Evolutionary conservation across 2,113 vertebrate genomes (phyloP).

Genomic region (Gnathonemus longibarbis): DNA sequence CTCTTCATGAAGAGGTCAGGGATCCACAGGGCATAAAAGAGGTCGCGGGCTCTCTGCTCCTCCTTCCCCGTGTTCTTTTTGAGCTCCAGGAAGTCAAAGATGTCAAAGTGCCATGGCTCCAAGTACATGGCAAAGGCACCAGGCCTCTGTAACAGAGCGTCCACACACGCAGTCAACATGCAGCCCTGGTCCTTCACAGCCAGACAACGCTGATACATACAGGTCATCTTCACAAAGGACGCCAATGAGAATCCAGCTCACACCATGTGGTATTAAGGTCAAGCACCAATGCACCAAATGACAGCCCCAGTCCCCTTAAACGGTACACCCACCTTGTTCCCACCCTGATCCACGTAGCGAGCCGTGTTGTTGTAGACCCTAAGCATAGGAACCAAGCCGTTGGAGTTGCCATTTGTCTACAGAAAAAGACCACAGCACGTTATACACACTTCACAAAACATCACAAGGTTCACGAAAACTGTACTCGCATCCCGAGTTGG

Average conservation of each 20-base stretch:
- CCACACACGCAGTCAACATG: not conserved
- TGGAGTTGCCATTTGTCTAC: slow-evolving; percentile 90
- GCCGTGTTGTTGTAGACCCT: slow-evolving; percentile 96
- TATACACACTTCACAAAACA: not conserved
- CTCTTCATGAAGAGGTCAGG: slow-evolving; percentile 97
- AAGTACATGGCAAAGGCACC: slow-evolving; percentile 95
- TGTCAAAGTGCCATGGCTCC: slow-evolving; percentile 90
- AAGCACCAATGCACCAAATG: not conserved
- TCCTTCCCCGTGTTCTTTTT: slow-evolving; percentile 98
- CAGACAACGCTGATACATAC: not conserved
- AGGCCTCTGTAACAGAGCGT: slow-evolving; percentile 64
- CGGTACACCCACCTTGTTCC: slow-evolving; percentile 77
- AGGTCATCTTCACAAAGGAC: not conserved
- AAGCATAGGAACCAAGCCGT: slow-evolving; percentile 92
- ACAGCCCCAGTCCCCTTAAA: not conserved
- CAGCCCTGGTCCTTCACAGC: not conserved
- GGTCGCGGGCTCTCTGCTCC: slow-evolving; percentile 88
- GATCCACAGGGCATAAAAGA: slow-evolving; percentile 95
- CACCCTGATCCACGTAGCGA: slow-evolving; percentile 93
- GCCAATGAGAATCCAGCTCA: not conserved
- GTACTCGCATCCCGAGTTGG: not conserved
- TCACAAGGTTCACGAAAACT: not conserved
- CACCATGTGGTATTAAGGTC: not conserved
- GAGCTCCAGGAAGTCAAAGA: slow-evolving; percentile 92
- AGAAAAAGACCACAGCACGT: slow-evolving; percentile 23